Evolutionary conservation across 2,797 vertebrate species (phyloP).

Genomic region (Podarcis siculus): DNA sequence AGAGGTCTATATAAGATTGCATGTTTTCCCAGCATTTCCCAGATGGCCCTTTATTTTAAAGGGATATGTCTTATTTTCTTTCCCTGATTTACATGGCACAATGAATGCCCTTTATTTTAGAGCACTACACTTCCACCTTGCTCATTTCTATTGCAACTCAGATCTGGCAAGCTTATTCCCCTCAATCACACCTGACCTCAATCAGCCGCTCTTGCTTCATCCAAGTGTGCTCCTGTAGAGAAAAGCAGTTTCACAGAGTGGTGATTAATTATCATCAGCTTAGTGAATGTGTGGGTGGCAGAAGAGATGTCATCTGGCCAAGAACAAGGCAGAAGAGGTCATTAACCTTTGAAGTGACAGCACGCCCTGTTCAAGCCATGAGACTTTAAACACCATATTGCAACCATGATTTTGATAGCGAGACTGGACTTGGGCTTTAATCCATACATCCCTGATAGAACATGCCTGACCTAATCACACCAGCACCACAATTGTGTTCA

Average conservation of each 20-base stretch:
- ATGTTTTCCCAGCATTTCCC: background rate
- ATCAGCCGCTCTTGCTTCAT: conserved; percentile 7
- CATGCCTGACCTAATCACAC: background rate
- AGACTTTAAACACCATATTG: conserved; percentile 24
- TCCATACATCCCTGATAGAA: background rate
- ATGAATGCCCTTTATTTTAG: background rate
- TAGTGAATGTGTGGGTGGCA: background rate
- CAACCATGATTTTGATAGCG: background rate
- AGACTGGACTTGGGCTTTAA: background rate
- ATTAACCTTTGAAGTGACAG: background rate
- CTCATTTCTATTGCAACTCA: conserved; percentile 1
- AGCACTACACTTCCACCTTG: background rate
- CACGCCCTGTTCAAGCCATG: background rate
- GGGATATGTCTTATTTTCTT: background rate
- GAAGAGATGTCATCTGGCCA: background rate
- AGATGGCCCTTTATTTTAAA: background rate
- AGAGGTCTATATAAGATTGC: background rate
- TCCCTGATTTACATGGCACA: background rate
- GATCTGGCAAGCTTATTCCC: background rate
- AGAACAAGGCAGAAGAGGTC: conserved; percentile 3
- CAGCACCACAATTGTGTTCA: background rate
- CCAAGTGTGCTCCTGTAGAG: conserved; percentile 15
- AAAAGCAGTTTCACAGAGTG: conserved; percentile 15
- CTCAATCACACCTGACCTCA: conserved; percentile 11
- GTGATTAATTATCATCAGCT: conserved; percentile 30